These are phyloP conservation scores for Gobionotothen gibberifrons DNA, from an alignment of 2,797 vertebrate genomes.

Conservation along the genomic window DNA sequence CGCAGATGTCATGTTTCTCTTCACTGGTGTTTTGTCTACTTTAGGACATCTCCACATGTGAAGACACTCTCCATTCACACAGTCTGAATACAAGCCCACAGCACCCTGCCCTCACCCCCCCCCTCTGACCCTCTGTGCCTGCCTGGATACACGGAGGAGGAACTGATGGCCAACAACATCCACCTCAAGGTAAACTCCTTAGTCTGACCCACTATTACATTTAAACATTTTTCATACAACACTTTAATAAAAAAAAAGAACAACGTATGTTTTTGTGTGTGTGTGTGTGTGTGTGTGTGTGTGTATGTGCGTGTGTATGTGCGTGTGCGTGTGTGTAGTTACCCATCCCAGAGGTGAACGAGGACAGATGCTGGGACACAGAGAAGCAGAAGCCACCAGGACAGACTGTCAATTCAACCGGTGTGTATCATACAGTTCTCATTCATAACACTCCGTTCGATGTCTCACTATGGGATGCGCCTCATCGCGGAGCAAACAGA, in stretches of 20 bases:
- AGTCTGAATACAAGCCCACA: constrained; percentile 23
- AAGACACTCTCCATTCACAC: constrained; percentile 29
- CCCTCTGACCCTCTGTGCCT: constrained; percentile 32
- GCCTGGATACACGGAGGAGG: constrained; percentile 60
- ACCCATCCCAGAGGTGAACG: constrained; percentile 75
- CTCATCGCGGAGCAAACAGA: too few species aligned
- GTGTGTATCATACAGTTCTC: constrained; percentile 74
- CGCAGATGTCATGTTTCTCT: not conserved
- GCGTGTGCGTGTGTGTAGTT: constrained; percentile 59
- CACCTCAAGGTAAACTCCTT: constrained; percentile 72
- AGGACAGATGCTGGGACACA: constrained; percentile 58
- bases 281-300: too few species aligned
- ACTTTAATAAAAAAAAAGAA: too few species aligned
- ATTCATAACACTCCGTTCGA: too few species aligned
- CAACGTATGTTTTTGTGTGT: too few species aligned
- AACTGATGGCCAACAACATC: constrained; percentile 67
- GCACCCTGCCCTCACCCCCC: constrained; percentile 27
- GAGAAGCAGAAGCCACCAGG: constrained; percentile 70
- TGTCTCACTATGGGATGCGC: too few species aligned
- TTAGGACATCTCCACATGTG: constrained; percentile 54
- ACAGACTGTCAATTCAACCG: constrained; percentile 85
- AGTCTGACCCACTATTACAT: not conserved
- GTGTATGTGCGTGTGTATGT: too few species aligned
- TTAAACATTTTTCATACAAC: not conserved
- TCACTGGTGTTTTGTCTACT: constrained; percentile 20